Conservation (phyloP, 2,888 invertebrate genomes). For the Erebia palarica region DNA sequence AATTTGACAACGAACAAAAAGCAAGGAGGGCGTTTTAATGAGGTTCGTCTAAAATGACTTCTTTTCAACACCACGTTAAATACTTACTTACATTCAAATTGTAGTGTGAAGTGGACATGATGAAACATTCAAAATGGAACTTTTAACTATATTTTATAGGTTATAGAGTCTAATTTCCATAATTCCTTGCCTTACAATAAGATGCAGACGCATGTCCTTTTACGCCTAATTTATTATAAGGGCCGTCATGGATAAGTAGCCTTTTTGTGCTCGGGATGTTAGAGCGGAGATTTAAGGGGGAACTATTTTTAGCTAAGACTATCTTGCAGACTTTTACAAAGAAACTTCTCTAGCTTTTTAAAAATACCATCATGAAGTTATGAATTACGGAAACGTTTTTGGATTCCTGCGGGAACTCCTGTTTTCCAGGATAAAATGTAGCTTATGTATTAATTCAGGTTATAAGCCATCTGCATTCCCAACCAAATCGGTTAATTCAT, state of each 20-base stretch:
- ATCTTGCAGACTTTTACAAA: neutral
- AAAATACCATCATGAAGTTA: too few relatives aligned
- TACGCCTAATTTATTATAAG: slow-evolving; percentile 35
- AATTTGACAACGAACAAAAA: neutral
- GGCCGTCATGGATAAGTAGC: slow-evolving; percentile 28
- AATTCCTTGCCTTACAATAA: slow-evolving; percentile 1
- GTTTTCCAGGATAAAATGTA: too few relatives aligned
- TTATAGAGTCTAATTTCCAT: slow-evolving; percentile 1
- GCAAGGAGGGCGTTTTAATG: too few relatives aligned
- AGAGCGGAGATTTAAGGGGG: neutral
- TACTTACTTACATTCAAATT: slow-evolving; percentile 5
- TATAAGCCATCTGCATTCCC: too few relatives aligned
- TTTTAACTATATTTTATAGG: neutral
- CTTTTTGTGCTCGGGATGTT: slow-evolving; percentile 13
- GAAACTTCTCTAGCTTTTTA: too few relatives aligned
- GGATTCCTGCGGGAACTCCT: too few relatives aligned
- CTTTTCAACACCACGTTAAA: neutral
- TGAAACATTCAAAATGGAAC: neutral
- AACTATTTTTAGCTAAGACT: slow-evolving; percentile 8
- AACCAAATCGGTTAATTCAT: too few relatives aligned
- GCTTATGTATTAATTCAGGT: too few relatives aligned
- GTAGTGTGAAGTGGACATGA: slow-evolving; percentile 7
- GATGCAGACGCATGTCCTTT: slow-evolving; percentile 28
- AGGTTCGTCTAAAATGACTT: neutral
- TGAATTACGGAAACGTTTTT: too few relatives aligned